Evolutionary conservation across 1,140 invertebrate species (phyloP).

Genomic region (Caenorhabditis brenneri): DNA sequence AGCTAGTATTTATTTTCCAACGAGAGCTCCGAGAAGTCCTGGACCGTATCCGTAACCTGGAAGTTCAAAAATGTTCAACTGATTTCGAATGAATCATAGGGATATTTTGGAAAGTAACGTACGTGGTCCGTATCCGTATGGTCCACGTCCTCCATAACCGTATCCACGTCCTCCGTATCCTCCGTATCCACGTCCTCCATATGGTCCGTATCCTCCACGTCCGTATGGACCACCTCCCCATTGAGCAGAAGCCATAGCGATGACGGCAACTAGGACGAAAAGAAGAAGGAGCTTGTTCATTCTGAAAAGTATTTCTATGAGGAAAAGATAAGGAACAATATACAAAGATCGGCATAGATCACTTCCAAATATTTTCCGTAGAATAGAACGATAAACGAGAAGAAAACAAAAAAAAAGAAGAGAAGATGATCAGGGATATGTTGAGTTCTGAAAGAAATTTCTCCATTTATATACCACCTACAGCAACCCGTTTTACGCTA

Average conservation of each 20-base stretch:
- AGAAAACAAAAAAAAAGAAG: not conserved
- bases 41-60: constrained; percentile 1
- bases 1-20: not conserved
- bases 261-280: not conserved
- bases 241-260: constrained; percentile 38
- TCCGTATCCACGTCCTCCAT: constrained; percentile 13
- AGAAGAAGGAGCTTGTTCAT: constrained; percentile 45
- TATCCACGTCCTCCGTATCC: constrained; percentile 27
- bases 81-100: not conserved
- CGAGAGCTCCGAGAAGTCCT: constrained; percentile 35
- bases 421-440: not conserved
- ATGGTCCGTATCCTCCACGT: constrained; percentile 24
- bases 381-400: not conserved
- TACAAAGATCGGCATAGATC: not conserved
- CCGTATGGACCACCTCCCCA: constrained; percentile 41
- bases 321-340: too few relatives aligned
- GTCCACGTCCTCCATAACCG: constrained; percentile 22
- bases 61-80: not conserved
- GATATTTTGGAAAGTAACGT: not conserved
- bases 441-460: constrained; percentile 1
- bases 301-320: not conserved
- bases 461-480: constrained; percentile 3
- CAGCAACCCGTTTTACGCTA: constrained; percentile 17
- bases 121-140: constrained; percentile 22
- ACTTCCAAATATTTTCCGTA: not conserved